Evolutionary conservation across 1,140 invertebrate genomes (phyloP).

Genomic region (Brachionus paranguensis): DNA sequence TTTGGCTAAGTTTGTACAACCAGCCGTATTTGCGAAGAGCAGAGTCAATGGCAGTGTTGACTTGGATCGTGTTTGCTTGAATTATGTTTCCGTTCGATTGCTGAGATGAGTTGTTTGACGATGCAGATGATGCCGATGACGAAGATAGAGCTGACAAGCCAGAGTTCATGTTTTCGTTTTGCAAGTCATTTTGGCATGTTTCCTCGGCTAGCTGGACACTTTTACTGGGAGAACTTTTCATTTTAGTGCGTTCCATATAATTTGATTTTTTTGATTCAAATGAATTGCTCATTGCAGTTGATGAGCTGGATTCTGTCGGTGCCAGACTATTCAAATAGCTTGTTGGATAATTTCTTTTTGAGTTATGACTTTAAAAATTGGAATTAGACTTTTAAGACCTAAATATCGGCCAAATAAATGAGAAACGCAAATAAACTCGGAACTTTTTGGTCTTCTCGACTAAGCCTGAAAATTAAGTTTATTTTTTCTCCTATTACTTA

Average conservation of each 20-base stretch:
- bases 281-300: not conserved
- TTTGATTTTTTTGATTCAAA: not conserved
- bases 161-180: not conserved
- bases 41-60: constrained; percentile 26
- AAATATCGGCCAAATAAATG: not conserved
- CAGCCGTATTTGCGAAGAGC: constrained; percentile 32
- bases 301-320: not conserved
- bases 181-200: not conserved
- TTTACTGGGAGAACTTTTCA: constrained; percentile 8
- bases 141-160: not conserved
- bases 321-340: not conserved
- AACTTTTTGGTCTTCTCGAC: not conserved
- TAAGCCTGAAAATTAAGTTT: not conserved
- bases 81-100: not conserved
- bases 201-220: not conserved
- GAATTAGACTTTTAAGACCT: not conserved
- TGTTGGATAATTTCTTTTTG: constrained; percentile 30
- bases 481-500: constrained; percentile 21
- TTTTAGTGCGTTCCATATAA: not conserved
- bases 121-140: not conserved
- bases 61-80: not conserved
- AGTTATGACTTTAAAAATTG: constrained; percentile 3
- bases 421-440: not conserved
- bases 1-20: constrained; percentile 24
- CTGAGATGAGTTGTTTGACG: not conserved